Evolutionary conservation across 1,140 invertebrate species (phyloP).

Genomic region (Eulimnadia texana): DNA sequence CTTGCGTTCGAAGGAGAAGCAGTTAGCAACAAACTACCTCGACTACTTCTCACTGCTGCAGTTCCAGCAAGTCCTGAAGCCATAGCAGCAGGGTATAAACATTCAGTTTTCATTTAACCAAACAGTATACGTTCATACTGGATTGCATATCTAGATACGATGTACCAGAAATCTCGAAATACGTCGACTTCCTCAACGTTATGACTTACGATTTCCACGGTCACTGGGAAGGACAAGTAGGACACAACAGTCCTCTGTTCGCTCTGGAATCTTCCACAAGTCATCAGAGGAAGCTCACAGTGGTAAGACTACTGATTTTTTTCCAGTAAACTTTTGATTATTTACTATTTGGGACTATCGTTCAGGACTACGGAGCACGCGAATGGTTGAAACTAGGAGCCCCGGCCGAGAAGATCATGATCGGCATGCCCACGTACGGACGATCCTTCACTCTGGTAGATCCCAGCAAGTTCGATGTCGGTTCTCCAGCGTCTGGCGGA

Average conservation of each 20-base stretch:
- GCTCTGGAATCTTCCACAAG: slow-evolving; percentile 73
- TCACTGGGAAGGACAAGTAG: slow-evolving; percentile 80
- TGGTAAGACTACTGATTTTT: slow-evolving; percentile 41
- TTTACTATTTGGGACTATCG: slow-evolving; percentile 4
- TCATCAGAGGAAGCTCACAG: slow-evolving; percentile 79
- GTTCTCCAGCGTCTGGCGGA: slow-evolving; percentile 72
- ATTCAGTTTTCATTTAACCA: too few relatives aligned
- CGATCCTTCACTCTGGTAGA: slow-evolving; percentile 86
- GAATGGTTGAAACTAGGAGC: slow-evolving; percentile 84
- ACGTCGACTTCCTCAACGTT: slow-evolving; percentile 82
- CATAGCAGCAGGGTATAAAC: slow-evolving; percentile 67
- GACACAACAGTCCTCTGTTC: slow-evolving; percentile 80
- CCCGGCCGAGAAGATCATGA: slow-evolving; percentile 85
- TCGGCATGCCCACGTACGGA: slow-evolving; percentile 82
- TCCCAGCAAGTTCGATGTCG: slow-evolving; percentile 75
- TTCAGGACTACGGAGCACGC: slow-evolving; percentile 78
- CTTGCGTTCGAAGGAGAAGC: slow-evolving; percentile 81
- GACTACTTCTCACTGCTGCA: slow-evolving; percentile 72
- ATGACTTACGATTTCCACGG: slow-evolving; percentile 94
- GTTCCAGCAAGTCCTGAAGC: slow-evolving; percentile 86
- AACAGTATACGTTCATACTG: too few relatives aligned
- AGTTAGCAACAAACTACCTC: slow-evolving; percentile 55
- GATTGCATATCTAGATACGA: too few relatives aligned
- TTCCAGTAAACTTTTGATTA: slow-evolving; percentile 6
- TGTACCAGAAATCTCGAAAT: slow-evolving; percentile 84